Percentiles rank a stretch among this genome's conserved stretches.
Conservation (phyloP, 2,113 vertebrate genomes). For the Eleginops maclovinus region DNA sequence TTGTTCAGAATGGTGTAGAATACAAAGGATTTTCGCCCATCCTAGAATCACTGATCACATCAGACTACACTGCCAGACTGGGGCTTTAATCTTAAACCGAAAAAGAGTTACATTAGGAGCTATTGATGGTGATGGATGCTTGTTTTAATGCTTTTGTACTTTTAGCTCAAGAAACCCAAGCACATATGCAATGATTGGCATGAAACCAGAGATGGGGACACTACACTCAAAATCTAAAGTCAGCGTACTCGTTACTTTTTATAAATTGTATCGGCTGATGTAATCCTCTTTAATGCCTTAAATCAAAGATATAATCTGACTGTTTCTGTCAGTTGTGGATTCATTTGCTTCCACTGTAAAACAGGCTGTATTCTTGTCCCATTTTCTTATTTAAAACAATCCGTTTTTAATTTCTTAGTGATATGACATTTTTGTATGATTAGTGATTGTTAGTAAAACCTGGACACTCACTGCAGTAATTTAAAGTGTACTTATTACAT, state of each 20-base stretch:
- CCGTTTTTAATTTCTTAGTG: neutral
- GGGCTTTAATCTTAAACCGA: conserved; percentile 1
- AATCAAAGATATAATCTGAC: conserved; percentile 36
- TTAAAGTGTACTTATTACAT: too few species aligned
- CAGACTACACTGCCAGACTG: conserved; percentile 15
- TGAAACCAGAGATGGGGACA: neutral
- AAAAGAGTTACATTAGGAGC: neutral
- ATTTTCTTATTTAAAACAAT: too few species aligned
- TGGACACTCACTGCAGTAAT: neutral
- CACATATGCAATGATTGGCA: neutral
- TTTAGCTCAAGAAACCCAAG: neutral
- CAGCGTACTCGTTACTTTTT: conserved; percentile 33
- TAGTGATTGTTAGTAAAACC: too few species aligned
- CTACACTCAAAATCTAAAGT: conserved; percentile 34
- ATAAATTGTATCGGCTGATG: conserved; percentile 14
- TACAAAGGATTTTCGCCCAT: neutral
- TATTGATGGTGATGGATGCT: neutral
- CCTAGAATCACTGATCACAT: conserved; percentile 20
- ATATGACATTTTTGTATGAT: neutral
- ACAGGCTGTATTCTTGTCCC: neutral
- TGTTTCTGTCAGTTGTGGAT: conserved; percentile 23
- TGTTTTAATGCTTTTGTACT: neutral
- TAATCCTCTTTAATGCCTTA: conserved; percentile 34
- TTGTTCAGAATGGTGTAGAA: neutral
- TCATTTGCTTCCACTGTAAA: conserved; percentile 4